Percentiles rank a stretch among this genome's conserved stretches.
Evolutionary conservation across 2,113 vertebrate species (phyloP).

Genomic region (Scytalopus superciliaris): DNA sequence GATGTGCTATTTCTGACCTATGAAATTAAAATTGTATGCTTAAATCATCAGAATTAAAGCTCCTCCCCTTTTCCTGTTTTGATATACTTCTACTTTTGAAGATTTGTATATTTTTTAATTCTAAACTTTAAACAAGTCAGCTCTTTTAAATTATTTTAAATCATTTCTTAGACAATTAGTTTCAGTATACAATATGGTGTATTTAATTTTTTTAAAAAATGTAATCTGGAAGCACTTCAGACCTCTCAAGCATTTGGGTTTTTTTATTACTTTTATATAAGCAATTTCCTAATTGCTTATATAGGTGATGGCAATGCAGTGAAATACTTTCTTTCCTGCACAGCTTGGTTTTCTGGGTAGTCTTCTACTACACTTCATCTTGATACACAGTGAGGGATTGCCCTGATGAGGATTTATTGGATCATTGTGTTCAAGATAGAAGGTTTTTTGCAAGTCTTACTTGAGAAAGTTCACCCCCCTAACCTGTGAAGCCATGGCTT

Average conservation of each 20-base stretch:
- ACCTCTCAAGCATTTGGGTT: fast-evolving
- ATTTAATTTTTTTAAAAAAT: too few species aligned
- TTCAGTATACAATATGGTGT: fast-evolving
- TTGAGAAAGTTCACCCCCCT: not conserved
- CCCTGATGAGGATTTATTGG: not conserved
- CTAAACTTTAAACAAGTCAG: not conserved
- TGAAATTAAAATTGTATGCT: not conserved
- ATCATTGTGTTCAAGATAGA: not conserved
- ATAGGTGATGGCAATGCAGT: not conserved
- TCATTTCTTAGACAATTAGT: not conserved
- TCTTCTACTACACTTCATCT: not conserved
- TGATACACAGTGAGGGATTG: not conserved
- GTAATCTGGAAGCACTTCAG: not conserved
- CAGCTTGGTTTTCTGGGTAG: not conserved
- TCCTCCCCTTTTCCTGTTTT: not conserved
- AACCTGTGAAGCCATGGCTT: not conserved
- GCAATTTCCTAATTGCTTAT: not conserved
- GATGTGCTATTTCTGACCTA: not conserved
- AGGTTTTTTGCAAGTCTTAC: not conserved
- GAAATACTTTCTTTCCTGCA: not conserved
- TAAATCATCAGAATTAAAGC: not conserved
- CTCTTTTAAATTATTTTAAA: not conserved
- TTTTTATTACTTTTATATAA: not conserved
- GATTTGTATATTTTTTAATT: not conserved
- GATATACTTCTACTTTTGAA: not conserved